These are phyloP conservation scores for Neogobius melanostomus DNA, from an alignment of 2,113 vertebrate species.

Conservation along the genomic window DNA sequence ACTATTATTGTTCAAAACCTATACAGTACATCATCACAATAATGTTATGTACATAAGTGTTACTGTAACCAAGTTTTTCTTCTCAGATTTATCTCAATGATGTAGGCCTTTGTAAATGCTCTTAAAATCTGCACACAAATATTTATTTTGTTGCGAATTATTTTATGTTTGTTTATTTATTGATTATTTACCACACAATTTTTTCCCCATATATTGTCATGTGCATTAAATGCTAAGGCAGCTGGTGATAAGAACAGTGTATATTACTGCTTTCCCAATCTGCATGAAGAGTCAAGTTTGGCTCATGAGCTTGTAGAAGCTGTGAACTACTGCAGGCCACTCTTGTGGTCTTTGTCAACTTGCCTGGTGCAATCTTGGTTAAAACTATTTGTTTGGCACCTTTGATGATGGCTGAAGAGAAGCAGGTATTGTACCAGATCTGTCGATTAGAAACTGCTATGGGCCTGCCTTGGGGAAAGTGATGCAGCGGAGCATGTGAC, in stretches of 20 bases:
- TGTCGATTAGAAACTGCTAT: constrained; percentile 33
- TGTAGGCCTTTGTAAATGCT: constrained; percentile 2
- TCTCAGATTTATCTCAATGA: constrained; percentile 23
- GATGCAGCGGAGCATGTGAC: constrained; percentile 50
- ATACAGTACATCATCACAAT: constrained; percentile 39
- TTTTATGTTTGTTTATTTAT: constrained; percentile 29
- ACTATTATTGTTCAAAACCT: constrained; percentile 35
- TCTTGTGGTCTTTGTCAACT: constrained; percentile 49
- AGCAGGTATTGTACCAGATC: constrained; percentile 39
- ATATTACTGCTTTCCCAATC: constrained; percentile 45
- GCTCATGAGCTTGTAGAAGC: constrained; percentile 38
- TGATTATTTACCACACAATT: constrained; percentile 2
- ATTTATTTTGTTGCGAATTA: constrained; percentile 26
- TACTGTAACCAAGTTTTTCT: constrained; percentile 8
- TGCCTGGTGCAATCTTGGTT: constrained; percentile 42
- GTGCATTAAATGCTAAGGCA: constrained; percentile 48
- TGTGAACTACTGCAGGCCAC: constrained; percentile 27
- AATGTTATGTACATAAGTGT: constrained; percentile 29
- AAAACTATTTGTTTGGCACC: constrained; percentile 33
- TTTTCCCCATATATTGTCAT: constrained; percentile 28
- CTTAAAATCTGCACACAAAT: not conserved
- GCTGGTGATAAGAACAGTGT: constrained; percentile 45
- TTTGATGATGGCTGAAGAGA: constrained; percentile 31
- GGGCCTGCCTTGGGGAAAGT: constrained; percentile 31
- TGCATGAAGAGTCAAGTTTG: constrained; percentile 61